Base-by-base conservation (phyloP, 2,113 vertebrate species). In the Spermophilus dauricus region DNA sequence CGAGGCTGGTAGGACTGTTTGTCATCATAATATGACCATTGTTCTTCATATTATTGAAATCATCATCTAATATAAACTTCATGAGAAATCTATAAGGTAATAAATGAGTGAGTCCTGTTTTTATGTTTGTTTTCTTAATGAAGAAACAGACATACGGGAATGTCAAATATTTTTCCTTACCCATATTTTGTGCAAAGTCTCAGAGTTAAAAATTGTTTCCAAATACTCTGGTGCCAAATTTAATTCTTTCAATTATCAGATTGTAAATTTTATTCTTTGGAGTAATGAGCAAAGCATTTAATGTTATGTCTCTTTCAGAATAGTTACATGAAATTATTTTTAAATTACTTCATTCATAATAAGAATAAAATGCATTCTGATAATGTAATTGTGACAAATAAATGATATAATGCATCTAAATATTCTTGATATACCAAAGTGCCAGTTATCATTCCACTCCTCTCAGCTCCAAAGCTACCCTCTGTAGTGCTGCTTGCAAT, bases 1-100 rank as follows among this genome's bases (percentile, higher is more conserved):
- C 97, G 98, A 70, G 98, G 94, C 73, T 97, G 98, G 96, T 98
- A 98, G 93, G 99, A 98, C 96, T 99, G 99, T 96, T 99, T 99
- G 97, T 99, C 99, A 96, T 99, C 99, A 0, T 99, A 99, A 51
- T 99, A 99, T 42, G 99, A 97, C 99, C 99, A 99, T 98, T 99
- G 99, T 51, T 99, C 99, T 70, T 99, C 99, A 34, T 99, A 99
- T 28, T 22, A 61, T 39, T 89, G 32, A 45, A 89, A 85, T 88
- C 42, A 93, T 22, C 34, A 73, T 78, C 72, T 45, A 86, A 67
- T 81, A 53, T 26, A 86, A 95, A 56, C 2, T 86, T 73, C 84
- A 63, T 86, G 89, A 89, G 61, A 95, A 96, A 95, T 73, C 85
- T 26, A 86, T 84, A 24, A 69, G 30, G 18, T 42, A 42, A 86